Conservation (phyloP, 1,140 invertebrate species). For the Hestina assimilis region DNA sequence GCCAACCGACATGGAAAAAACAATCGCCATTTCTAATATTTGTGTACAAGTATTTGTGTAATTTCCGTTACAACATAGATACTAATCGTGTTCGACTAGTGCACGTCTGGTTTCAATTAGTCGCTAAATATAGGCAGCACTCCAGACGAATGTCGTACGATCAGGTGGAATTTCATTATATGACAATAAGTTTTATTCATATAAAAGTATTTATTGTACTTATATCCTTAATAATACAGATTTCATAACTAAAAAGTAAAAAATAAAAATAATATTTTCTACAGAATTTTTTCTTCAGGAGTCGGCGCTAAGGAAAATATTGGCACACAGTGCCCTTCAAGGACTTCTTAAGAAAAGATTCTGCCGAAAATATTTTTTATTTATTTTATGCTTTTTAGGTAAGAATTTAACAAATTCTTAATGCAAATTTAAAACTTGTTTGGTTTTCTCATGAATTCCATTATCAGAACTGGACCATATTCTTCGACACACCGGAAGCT, state of each 20-base stretch:
- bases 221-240: neutral
- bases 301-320: too few relatives aligned
- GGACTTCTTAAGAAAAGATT: too few relatives aligned
- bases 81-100: conserved; percentile 5
- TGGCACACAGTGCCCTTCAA: too few relatives aligned
- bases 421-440: too few relatives aligned
- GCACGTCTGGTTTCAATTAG: conserved; percentile 20
- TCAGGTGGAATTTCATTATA: neutral
- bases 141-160: neutral
- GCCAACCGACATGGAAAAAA: neutral
- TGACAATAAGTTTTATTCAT: neutral
- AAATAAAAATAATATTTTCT: too few relatives aligned
- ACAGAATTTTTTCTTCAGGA: too few relatives aligned
- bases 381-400: too few relatives aligned
- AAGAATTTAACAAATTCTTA: too few relatives aligned
- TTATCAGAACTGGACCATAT: too few relatives aligned
- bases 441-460: too few relatives aligned
- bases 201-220: neutral
- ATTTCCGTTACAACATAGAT: conserved; percentile 2
- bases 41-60: conserved; percentile 1
- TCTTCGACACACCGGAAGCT: too few relatives aligned
- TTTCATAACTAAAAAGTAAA: neutral
- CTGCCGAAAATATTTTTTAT: too few relatives aligned
- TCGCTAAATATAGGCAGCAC: conserved; percentile 6
- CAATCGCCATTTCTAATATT: neutral